Evolutionary conservation across 2,113 vertebrate genomes (phyloP).

Genomic region (Craseonycteris thonglongyai): DNA sequence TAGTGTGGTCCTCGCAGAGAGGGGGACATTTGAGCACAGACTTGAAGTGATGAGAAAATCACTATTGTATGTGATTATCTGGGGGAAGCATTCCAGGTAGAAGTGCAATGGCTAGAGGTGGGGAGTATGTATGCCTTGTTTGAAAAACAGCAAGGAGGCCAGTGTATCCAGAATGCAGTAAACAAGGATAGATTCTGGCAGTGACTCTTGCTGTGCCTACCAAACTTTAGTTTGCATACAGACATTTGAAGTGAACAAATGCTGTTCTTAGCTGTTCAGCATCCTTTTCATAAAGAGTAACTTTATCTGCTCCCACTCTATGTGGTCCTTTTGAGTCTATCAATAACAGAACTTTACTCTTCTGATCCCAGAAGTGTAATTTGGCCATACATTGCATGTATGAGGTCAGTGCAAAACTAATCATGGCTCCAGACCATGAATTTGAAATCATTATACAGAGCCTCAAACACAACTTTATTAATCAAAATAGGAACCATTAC

Average conservation of each 20-base stretch:
- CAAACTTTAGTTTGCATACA: not conserved
- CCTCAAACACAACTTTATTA: no score
- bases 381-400: not conserved
- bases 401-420: no score
- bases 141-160: not conserved
- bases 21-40: not conserved
- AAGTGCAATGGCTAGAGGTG: not conserved
- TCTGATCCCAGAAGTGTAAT: not conserved
- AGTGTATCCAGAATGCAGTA: not conserved
- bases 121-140: not conserved
- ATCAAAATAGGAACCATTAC: no score
- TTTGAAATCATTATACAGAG: no score
- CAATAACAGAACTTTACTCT: not conserved
- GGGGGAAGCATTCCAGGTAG: not conserved
- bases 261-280: not conserved
- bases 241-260: not conserved
- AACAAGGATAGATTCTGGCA: not conserved
- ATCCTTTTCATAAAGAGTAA: not conserved
- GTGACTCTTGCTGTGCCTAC: not conserved
- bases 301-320: not conserved
- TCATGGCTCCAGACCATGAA: no score
- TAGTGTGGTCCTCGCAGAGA: not conserved
- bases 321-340: not conserved
- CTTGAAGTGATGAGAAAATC: not conserved
- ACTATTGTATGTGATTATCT: not conserved